A percentile compares a stretch with the other conserved stretches of the same genome.
Evolutionary conservation across 2,113 vertebrate species (phyloP).

Genomic region (Alligator mississippiensis): DNA sequence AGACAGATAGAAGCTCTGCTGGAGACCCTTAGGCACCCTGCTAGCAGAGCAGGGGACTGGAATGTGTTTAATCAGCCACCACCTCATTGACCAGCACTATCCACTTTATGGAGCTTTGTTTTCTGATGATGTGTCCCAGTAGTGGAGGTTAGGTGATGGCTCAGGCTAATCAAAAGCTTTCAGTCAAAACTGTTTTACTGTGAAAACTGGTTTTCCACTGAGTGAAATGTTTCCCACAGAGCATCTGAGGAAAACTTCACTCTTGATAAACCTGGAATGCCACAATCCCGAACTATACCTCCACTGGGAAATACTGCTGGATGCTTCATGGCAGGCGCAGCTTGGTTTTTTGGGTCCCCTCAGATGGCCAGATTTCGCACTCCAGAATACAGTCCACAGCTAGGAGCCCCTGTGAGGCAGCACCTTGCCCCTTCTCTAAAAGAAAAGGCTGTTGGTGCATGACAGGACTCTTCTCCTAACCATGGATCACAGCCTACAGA

Average conservation of each 20-base stretch:
- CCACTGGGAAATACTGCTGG: not conserved
- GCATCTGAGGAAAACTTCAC: not conserved
- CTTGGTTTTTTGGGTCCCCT: not conserved
- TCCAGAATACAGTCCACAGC: too few species aligned
- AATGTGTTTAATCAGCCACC: not conserved
- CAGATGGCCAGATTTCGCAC: too few species aligned
- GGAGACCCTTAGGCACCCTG: accelerated
- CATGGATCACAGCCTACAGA: too few species aligned
- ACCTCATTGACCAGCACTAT: not conserved
- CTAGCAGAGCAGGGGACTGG: not conserved
- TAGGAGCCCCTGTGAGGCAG: too few species aligned
- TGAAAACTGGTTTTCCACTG: not conserved
- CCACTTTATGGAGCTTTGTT: not conserved
- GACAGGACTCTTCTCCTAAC: too few species aligned
- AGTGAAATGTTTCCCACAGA: not conserved
- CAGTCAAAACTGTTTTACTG: accelerated
- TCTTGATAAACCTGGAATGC: not conserved
- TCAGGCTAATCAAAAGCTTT: not conserved
- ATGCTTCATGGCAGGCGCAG: not conserved
- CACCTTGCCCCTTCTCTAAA: too few species aligned
- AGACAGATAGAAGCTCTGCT: not conserved
- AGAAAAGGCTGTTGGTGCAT: too few species aligned
- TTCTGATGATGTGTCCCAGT: not conserved
- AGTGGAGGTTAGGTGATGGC: accelerated
- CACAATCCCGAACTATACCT: not conserved